Conservation (phyloP, 2,113 vertebrate genomes). For the Cyrtonyx montezumae region DNA sequence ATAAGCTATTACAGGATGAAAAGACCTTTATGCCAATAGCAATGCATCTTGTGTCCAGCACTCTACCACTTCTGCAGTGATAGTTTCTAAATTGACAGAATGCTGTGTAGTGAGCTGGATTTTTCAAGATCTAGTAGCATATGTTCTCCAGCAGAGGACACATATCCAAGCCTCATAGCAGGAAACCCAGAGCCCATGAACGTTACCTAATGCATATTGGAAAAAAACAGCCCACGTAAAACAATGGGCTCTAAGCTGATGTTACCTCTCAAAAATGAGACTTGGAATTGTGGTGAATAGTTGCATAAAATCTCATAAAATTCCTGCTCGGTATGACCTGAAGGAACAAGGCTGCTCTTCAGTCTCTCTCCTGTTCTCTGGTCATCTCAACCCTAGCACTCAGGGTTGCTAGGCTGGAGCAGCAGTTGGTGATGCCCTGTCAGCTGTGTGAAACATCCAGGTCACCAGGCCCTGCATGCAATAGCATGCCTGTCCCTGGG, state of each 20-base stretch:
- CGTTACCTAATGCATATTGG: background rate
- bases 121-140: background rate
- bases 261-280: background rate
- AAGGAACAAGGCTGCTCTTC: background rate
- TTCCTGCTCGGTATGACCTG: background rate
- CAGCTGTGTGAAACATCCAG: background rate
- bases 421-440: fast-evolving
- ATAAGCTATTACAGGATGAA: background rate
- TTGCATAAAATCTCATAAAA: background rate
- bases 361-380: background rate
- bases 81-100: background rate
- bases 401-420: background rate
- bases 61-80: background rate
- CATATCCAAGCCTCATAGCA: background rate
- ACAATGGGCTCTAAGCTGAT: background rate
- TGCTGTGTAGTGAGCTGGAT: background rate
- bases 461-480: fast-evolving
- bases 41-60: background rate
- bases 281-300: background rate
- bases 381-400: background rate
- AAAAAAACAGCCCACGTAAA: background rate
- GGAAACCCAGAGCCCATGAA: background rate
- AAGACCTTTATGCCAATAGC: background rate
- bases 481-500: fast-evolving
- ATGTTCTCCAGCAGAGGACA: background rate